These are phyloP conservation scores for Sebastiscus albofasciatus DNA, from an alignment of 2,797 vertebrate genomes.

Conservation along the genomic window DNA sequence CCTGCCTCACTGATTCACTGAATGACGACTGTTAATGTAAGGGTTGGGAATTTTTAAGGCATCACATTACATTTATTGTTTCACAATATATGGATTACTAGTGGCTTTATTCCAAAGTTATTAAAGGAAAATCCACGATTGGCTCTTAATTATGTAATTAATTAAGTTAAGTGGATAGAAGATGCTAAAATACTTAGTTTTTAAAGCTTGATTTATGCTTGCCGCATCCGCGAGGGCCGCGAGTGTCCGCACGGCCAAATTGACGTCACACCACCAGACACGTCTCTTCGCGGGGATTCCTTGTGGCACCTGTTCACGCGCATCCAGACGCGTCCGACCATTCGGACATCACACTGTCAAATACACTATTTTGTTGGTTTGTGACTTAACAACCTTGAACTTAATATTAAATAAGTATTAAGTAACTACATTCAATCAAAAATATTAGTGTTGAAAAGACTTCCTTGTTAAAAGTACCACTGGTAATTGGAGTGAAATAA, in stretches of 20 bases:
- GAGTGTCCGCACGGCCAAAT: too few species aligned
- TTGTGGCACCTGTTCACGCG: too few species aligned
- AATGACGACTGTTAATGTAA: not conserved
- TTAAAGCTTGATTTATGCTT: too few species aligned
- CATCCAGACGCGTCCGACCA: too few species aligned
- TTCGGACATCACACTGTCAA: not conserved
- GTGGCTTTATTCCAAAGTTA: not conserved
- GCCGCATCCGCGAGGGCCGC: too few species aligned
- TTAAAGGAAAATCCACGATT: not conserved
- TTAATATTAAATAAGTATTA: too few species aligned
- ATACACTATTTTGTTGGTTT: not conserved
- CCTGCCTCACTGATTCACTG: slow-evolving; percentile 4
- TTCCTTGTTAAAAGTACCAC: not conserved
- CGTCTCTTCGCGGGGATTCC: too few species aligned
- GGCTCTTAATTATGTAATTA: too few species aligned
- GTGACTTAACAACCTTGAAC: not conserved
- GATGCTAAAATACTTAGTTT: too few species aligned
- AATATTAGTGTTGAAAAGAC: not conserved
- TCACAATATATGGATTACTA: not conserved
- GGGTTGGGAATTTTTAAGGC: not conserved
- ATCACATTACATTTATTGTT: slow-evolving; percentile 7
- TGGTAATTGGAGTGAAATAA: not conserved
- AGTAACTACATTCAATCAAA: not conserved
- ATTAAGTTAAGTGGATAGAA: too few species aligned
- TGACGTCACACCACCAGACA: too few species aligned